Base-by-base conservation (phyloP, 2,113 vertebrate species). In the Rhinopomastus cyanomelas region DNA sequence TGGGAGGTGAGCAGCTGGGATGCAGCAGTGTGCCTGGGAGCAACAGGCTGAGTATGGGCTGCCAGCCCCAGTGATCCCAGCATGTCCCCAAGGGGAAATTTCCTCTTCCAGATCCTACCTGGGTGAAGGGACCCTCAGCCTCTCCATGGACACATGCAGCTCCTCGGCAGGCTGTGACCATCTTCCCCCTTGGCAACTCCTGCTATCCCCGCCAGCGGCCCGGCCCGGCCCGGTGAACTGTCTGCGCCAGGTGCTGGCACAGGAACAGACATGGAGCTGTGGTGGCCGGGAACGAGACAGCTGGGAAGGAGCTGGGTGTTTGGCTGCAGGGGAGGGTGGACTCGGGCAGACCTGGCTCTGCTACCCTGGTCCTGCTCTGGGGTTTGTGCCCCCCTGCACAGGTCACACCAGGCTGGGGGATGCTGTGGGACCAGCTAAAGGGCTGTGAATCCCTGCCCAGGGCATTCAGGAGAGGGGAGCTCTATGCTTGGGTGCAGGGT, bases 11-110 rank as follows among this genome's bases (percentile, higher is more conserved):
- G 73, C 0, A 1, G 42, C 2, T 3, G 25, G 53, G 21, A 22
- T 36, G 22, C 34, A 32, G 32, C 57, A 11, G 11, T 0, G 5
- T 52, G 61, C 81, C 81, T 27, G 32, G 44, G 74, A 87, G 61
- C 76, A 4, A 1, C 0, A 8, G 27, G 32, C 30, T 3, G 4
- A 29, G n/a, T 13, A 14, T 0, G 2, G 18, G 62, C 30, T 62
- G 49, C 55, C 81, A 64, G 48, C 49, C 36, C 49, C 62, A 2
- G 37, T 12, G 32, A 74, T 25, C 37, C 19, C 0, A 0, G 32
- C 6, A 3, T 2, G 0, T 30, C 30, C n/a, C n/a, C 0, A 3
- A 3, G 19, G 17, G 19, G 17, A 11, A 20, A 59, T 46, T 46
- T 34, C 52, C 78, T n/a, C 12, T 32, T 36, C 42, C 36, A 34